phyloP scores from a whole-genome alignment of 1,140 invertebrate species.

The Metopolophium dirhodum region DNA sequence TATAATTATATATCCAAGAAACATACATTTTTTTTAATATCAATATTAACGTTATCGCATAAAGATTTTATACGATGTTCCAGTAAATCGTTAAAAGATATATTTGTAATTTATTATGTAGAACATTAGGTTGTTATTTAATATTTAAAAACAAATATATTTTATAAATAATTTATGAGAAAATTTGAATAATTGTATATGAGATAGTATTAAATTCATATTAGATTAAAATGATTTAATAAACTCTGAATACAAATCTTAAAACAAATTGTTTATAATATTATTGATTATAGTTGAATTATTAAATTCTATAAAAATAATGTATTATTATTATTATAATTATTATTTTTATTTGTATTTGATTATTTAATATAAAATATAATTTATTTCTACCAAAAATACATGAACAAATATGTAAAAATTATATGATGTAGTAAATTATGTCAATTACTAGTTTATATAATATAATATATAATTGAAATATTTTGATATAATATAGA shows the following conservation, averaged over 20 bases:
- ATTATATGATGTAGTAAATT: too few species aligned
- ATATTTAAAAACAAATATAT: background rate
- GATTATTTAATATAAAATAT: too few species aligned
- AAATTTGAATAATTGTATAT: background rate
- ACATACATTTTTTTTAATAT: background rate
- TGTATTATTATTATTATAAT: too few species aligned
- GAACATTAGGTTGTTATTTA: background rate
- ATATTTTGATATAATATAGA: too few species aligned
- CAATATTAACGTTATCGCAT: background rate
- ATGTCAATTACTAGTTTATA: too few species aligned
- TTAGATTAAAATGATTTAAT: background rate
- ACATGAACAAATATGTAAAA: too few species aligned
- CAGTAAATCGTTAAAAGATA: background rate
- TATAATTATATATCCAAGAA: background rate
- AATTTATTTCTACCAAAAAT: too few species aligned
- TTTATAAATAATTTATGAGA: constrained; percentile 6
- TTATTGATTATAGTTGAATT: background rate
- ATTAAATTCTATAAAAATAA: background rate
- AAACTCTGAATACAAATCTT: background rate
- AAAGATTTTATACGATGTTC: background rate
- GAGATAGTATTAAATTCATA: background rate
- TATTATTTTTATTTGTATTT: background rate
- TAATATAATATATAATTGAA: too few species aligned
- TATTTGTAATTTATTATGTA: constrained; percentile 1
- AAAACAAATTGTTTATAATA: background rate